Percentiles rank a stretch among this genome's conserved stretches.
phyloP scores from a whole-genome alignment of 2,113 vertebrate species.

The Coturnix japonica region DNA sequence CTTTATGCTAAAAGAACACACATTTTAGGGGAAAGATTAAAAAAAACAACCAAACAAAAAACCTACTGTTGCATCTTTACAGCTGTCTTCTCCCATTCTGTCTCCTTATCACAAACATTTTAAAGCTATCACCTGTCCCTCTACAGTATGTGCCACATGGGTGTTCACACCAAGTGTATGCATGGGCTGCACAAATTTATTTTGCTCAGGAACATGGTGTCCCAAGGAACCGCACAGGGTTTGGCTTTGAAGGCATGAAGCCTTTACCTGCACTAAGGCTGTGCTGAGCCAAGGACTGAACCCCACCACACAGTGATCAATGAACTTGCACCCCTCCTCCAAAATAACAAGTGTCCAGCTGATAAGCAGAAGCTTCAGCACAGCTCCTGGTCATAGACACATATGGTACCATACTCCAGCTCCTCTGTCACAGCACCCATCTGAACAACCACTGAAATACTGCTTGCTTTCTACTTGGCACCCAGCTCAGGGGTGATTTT shows the following conservation, averaged over 20 bases:
- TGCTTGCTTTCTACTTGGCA: neutral
- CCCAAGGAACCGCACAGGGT: neutral
- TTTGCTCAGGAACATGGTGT: neutral
- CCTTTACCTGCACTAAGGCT: neutral
- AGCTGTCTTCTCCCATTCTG: neutral
- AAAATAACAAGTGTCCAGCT: neutral
- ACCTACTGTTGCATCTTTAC: neutral
- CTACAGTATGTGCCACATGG: neutral
- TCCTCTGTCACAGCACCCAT: neutral
- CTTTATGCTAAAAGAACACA: conserved; percentile 8
- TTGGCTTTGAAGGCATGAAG: neutral
- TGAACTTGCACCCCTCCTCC: neutral
- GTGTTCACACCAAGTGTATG: neutral
- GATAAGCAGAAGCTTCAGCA: neutral
- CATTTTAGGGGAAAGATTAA: neutral
- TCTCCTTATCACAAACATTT: neutral
- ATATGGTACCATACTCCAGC: neutral
- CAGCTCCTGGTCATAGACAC: neutral
- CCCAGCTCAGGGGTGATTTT: neutral
- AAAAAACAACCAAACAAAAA: neutral
- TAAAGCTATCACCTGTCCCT: neutral
- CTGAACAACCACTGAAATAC: neutral
- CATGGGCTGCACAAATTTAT: neutral
- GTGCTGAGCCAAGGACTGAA: neutral
- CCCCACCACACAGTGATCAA: neutral